Evolutionary conservation across 2,797 vertebrate genomes (phyloP), one percentile per base, ranked within the genome.

Genomic region (Epinephelus coioides): DNA sequence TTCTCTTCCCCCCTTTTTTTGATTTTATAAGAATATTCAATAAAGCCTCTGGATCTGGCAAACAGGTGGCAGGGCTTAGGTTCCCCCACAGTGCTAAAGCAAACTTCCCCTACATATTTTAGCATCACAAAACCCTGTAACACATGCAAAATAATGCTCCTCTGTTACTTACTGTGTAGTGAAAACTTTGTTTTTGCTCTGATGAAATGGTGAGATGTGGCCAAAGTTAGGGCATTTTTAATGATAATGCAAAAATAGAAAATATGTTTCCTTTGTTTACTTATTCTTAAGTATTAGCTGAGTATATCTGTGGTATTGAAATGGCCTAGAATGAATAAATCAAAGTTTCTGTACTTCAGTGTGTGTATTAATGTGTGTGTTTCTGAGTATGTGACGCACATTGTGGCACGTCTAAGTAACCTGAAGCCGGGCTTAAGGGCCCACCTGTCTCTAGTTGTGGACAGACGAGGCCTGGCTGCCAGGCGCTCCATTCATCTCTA

Each of bases 41-140:
- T 91, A 93, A 94, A 95, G 92, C 93, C 87, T 73, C 65, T 90
- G 92, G 93, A 94, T 96, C 94, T 96, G 95, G 95, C 79, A 86
- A 95, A 95, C 95, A 96, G 96, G 95, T 96, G 95, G 94, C 88
- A 89, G 89, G 85, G 93, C 92, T 94, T 95, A 92, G 86, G 78
- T 93, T 92, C 87, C 90, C 88, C 85, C 78, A 82, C 83, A 87
- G 83, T 86, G 83, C 89, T 92, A 87, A 94, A 91, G 74, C 85
- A 94, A 94, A 95, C 92, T 92, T 93, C 94, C 93, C 79, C 83
- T 90, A 87, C 89, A 93, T 94, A 93, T 93, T 91, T 93, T 89
- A 89, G 89, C 91, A 93, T 95, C 93, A 91, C 85, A 95, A 90
- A 91, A 85, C 79, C 73, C 63, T 72, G 79, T 73, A 86, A 88